Conservation (phyloP, 2,888 invertebrate species). For the Acronicta aceris region DNA sequence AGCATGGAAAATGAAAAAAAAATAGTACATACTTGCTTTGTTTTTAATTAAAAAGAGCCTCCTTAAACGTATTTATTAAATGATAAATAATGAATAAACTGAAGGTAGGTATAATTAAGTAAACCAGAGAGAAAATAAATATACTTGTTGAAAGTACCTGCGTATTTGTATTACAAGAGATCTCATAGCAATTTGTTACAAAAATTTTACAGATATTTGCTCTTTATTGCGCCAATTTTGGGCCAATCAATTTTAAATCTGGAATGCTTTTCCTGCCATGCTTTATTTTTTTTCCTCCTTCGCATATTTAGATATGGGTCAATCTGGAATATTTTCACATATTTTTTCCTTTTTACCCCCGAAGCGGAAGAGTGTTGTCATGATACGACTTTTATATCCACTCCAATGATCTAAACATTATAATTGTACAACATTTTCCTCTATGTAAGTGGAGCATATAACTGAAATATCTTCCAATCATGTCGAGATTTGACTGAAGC, state of each 20-base stretch:
- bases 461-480: conserved; percentile 1
- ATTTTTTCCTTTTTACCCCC: conserved; percentile 40
- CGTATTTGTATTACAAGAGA: conserved; percentile 28
- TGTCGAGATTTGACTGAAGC: not conserved
- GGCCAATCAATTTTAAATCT: conserved; percentile 54
- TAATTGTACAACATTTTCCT: conserved; percentile 42
- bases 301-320: conserved; percentile 41
- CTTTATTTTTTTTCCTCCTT: conserved; percentile 43
- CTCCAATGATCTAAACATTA: conserved; percentile 39
- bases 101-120: conserved; percentile 10
- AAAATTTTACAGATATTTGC: conserved; percentile 47
- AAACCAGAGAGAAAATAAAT: not conserved
- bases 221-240: conserved; percentile 54
- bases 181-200: conserved; percentile 45
- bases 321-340: conserved; percentile 42
- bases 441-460: conserved; percentile 1
- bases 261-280: conserved; percentile 46
- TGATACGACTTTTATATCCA: conserved; percentile 48
- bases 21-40: too few species aligned
- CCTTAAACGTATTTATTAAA: too few species aligned
- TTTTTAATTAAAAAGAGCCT: too few species aligned
- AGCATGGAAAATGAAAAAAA: too few species aligned
- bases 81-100: too few species aligned
- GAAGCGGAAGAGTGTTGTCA: conserved; percentile 44
- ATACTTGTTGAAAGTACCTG: conserved; percentile 21